A percentile compares a stretch with the other conserved stretches of the same genome.
Evolutionary conservation across 2,797 vertebrate genomes (phyloP).

Genomic region (Scolopax rusticola): DNA sequence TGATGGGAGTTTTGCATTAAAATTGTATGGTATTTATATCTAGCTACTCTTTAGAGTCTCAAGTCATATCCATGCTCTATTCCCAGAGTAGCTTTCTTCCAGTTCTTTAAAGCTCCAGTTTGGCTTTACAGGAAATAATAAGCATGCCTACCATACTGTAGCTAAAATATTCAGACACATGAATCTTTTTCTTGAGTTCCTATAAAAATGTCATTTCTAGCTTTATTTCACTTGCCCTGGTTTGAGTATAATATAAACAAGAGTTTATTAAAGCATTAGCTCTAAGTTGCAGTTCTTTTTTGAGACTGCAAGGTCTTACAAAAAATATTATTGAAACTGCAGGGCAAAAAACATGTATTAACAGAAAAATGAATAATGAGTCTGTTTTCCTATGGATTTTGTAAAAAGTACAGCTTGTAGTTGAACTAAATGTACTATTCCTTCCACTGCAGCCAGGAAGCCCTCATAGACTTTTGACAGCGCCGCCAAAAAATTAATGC

Average conservation of each 20-base stretch:
- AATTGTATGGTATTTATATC: slow-evolving; percentile 23
- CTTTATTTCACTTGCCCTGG: slow-evolving; percentile 51
- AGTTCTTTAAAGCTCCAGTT: slow-evolving; percentile 20
- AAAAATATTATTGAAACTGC: slow-evolving; percentile 49
- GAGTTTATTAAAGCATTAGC: slow-evolving; percentile 30
- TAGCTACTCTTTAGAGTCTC: not conserved
- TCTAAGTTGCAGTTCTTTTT: not conserved
- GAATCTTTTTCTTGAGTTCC: slow-evolving; percentile 62
- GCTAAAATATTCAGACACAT: slow-evolving; percentile 66
- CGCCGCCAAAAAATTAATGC: slow-evolving; percentile 61
- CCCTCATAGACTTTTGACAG: slow-evolving; percentile 65
- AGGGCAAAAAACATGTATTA: slow-evolving; percentile 63
- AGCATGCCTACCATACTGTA: slow-evolving; percentile 48
- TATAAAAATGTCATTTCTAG: slow-evolving; percentile 63
- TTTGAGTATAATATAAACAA: slow-evolving; percentile 52
- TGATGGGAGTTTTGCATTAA: slow-evolving; percentile 20
- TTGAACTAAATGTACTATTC: slow-evolving; percentile 67
- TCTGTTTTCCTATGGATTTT: slow-evolving; percentile 60
- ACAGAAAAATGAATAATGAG: slow-evolving; percentile 62
- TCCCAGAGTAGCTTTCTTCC: slow-evolving; percentile 8
- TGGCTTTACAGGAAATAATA: slow-evolving; percentile 62
- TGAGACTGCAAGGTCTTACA: slow-evolving; percentile 15
- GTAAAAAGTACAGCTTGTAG: slow-evolving; percentile 54
- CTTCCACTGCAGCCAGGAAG: slow-evolving; percentile 53
- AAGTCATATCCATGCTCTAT: not conserved